Percentiles rank a stretch among this genome's conserved stretches.
Conservation (phyloP, 2,113 vertebrate species). For the Labrus mixtus region DNA sequence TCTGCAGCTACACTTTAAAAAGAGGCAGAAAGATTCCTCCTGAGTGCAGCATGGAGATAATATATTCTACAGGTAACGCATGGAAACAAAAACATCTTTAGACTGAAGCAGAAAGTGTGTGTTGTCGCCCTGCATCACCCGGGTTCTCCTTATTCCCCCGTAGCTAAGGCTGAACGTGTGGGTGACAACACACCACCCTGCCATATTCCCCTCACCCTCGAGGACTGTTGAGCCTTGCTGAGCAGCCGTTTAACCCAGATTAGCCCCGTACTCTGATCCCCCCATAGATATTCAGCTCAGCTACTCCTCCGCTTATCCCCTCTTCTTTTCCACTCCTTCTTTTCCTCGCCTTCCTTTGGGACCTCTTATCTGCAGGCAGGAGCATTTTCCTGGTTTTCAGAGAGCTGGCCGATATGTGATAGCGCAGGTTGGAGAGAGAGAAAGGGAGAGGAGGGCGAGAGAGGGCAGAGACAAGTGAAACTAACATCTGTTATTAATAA, state of each 20-base stretch:
- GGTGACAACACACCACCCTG: constrained; percentile 27
- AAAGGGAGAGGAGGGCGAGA: neutral
- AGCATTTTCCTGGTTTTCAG: constrained; percentile 54
- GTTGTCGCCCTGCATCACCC: neutral
- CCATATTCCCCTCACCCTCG: constrained; percentile 30
- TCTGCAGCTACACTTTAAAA: neutral
- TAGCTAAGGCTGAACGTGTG: constrained; percentile 16
- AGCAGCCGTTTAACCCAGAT: constrained; percentile 75
- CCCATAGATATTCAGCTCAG: constrained; percentile 74
- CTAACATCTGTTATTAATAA: constrained; percentile 60
- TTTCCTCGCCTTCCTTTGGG: constrained; percentile 37
- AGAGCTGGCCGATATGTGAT: constrained; percentile 40
- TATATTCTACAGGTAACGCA: neutral
- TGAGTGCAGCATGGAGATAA: neutral
- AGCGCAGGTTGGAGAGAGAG: constrained; percentile 9
- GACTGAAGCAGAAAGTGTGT: neutral
- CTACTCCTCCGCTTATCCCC: constrained; percentile 56
- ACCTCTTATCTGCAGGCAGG: constrained; percentile 57
- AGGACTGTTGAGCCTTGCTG: constrained; percentile 47
- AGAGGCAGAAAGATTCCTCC: neutral
- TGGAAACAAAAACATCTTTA: neutral
- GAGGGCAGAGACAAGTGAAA: constrained; percentile 34
- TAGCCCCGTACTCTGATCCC: constrained; percentile 69
- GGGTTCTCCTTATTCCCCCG: neutral
- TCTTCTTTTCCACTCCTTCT: constrained; percentile 34